Evolutionary conservation across 2,113 vertebrate species (phyloP).

Genomic region (Aegotheles bennettii): DNA sequence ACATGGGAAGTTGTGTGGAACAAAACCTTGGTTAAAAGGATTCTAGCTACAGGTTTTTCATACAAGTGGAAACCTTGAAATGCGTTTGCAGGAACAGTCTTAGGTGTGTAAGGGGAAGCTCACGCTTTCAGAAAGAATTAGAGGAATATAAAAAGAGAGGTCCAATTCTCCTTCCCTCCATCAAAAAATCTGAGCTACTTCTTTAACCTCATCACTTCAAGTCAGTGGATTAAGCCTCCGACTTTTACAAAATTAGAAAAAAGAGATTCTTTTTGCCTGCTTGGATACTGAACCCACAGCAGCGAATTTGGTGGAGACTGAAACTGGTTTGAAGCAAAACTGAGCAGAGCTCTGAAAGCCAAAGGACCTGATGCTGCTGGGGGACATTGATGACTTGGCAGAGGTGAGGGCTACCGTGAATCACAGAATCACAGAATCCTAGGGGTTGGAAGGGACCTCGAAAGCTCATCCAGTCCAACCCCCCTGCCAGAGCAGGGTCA

Average conservation of each 20-base stretch:
- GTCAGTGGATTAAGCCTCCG: background rate
- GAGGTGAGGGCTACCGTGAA: background rate
- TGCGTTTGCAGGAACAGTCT: background rate
- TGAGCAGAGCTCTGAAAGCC: background rate
- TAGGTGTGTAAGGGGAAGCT: background rate
- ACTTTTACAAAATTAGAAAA: background rate
- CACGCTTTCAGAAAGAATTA: background rate
- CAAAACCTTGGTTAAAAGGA: background rate
- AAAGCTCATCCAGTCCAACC: too few species aligned
- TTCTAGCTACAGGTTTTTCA: background rate
- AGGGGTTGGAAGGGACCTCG: too few species aligned
- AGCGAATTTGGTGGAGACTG: fast-evolving
- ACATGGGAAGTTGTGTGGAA: background rate
- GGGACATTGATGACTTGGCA: fast-evolving
- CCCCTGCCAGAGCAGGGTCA: too few species aligned
- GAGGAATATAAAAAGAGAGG: background rate
- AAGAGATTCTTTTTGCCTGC: background rate
- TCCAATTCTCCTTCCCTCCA: background rate
- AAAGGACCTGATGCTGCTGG: fast-evolving
- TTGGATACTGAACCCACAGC: background rate
- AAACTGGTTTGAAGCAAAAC: background rate
- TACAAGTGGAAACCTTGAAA: background rate
- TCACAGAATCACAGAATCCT: too few species aligned
- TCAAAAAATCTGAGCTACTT: background rate
- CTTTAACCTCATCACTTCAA: background rate